Evolutionary conservation across 2,797 vertebrate genomes (phyloP).

Genomic region (Spheniscus humboldti): DNA sequence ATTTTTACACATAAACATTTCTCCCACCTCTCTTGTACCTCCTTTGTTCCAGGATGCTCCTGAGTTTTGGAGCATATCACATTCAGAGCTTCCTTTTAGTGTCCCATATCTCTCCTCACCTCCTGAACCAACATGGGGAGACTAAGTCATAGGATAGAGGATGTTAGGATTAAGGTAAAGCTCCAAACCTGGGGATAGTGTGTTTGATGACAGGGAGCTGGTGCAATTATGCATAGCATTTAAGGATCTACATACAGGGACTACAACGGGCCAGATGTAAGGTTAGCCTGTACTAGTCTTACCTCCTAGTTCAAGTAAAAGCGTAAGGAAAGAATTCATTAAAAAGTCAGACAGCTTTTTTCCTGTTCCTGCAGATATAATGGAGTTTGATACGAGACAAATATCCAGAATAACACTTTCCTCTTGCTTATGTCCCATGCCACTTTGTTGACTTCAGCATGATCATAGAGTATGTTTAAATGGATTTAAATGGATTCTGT

Average conservation of each 20-base stretch:
- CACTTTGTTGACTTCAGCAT: not conserved
- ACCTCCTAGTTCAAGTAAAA: not conserved
- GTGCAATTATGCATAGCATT: not conserved
- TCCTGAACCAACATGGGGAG: not conserved
- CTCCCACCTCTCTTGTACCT: not conserved
- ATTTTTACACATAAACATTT: not conserved
- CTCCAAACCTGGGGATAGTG: not conserved
- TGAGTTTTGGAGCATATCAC: not conserved
- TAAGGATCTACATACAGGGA: not conserved
- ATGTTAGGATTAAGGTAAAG: not conserved
- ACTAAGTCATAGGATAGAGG: not conserved
- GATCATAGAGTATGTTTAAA: not conserved
- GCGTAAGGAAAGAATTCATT: not conserved
- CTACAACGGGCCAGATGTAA: not conserved
- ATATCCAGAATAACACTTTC: not conserved
- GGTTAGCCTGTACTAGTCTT: not conserved
- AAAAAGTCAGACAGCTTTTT: not conserved
- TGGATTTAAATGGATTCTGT: not conserved
- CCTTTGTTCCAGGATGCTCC: not conserved
- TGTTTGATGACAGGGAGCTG: not conserved
- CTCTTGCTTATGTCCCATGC: not conserved
- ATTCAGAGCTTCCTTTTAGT: not conserved
- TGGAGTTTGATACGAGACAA: not conserved
- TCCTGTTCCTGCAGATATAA: not conserved
- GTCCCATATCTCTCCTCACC: accelerated